phyloP scores from a whole-genome alignment of 2,113 vertebrate species.

The Chrysemys picta region DNA sequence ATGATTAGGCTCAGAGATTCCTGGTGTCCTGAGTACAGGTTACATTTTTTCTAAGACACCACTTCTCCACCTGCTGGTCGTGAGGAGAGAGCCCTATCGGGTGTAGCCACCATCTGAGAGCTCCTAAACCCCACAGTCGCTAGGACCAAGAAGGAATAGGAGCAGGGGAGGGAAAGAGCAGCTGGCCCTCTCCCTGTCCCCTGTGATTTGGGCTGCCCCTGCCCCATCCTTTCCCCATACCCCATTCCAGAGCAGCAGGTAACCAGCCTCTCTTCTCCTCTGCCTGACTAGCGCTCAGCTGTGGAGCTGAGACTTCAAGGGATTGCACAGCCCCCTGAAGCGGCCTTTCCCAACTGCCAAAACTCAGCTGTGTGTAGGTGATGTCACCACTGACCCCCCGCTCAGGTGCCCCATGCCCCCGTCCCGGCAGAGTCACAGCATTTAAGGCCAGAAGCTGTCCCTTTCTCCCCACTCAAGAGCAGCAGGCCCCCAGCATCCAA shows the following conservation, averaged over 20 bases:
- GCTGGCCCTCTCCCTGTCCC: neutral
- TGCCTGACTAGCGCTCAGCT: neutral
- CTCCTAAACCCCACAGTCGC: neutral
- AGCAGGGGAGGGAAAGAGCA: neutral
- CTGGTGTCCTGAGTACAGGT: neutral
- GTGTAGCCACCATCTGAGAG: too few relatives aligned
- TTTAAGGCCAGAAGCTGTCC: neutral
- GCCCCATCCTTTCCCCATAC: neutral
- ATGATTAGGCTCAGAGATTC: neutral
- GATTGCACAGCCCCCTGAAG: neutral
- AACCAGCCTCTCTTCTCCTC: neutral
- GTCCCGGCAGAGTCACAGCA: neutral
- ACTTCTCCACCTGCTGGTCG: rapidly evolving
- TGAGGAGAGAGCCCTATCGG: neutral
- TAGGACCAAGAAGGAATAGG: neutral
- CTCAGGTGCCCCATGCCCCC: neutral
- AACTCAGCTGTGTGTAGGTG: neutral
- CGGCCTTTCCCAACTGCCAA: neutral
- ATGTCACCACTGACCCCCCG: neutral
- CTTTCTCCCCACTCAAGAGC: neutral
- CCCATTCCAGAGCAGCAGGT: neutral
- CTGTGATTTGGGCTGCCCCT: neutral
- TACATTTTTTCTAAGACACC: neutral
- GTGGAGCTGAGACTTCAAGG: neutral
- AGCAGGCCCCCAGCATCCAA: neutral